Base-by-base conservation (phyloP, 2,113 vertebrate genomes). In the Myotis lucifugus region DNA sequence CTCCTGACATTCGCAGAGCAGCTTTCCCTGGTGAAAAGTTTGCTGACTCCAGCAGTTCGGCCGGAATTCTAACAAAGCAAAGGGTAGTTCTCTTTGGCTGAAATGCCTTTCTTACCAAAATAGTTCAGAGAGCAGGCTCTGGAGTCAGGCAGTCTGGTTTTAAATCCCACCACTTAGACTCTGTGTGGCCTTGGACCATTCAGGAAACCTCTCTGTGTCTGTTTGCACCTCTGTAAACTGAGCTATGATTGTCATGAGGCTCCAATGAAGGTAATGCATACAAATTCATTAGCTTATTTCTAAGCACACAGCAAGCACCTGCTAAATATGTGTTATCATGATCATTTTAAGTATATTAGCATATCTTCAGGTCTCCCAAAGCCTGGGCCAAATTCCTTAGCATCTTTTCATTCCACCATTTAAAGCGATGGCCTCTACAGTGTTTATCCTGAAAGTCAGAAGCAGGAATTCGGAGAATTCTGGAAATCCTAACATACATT, bases 1-100 rank as follows among this genome's bases (percentile, higher is more conserved):
- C 85, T 96, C 93, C 29, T 95, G 95, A 85, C 23, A 82, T 83
- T 66, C 54, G 0, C 94, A 94, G 83, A 96, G 93, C 87, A 95
- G 79, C 46, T 21, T 94, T 94, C 84, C 76, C 93, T 96, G 79
- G 86, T 90, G 94, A 96, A 96, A 93, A 13, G 0, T 81, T 78
- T 83, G 93, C 95, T 91, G 70, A 94, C 34, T 76, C 64, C 37
- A 96, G 93, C 91, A 93, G 89, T 94, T 97, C 84, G 67, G 79
- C 23, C 59, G 23, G 72, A 96, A 70, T 92, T 67, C 67, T 95
- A 96, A 96, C 89, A 96, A 92, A 94, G 93, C 50, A 73, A 72
- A 83, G 73, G 42, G 56, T 21, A 73, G 70, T 77, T 94, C 79
- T 85, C 93, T 94, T 95, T 76, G 46, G 91, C 91, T 79, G 73